Conservation (phyloP, 2,797 vertebrate species). For the Schizothorax lantsangensis region DNA sequence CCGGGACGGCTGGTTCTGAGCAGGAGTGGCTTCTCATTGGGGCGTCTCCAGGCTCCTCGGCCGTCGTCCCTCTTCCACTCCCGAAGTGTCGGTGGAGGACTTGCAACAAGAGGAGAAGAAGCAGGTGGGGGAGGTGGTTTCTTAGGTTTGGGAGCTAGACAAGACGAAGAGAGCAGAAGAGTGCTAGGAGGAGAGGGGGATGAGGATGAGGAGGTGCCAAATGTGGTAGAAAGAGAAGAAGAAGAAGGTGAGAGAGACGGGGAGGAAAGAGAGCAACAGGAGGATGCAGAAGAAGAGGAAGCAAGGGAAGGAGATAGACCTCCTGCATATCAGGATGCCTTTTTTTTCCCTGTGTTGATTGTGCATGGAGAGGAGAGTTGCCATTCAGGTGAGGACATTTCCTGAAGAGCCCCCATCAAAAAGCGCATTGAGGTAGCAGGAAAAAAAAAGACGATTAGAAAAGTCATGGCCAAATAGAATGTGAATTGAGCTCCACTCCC, state of each 20-base stretch:
- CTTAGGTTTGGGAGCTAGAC: constrained; percentile 77
- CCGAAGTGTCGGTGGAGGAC: constrained; percentile 85
- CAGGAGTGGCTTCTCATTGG: constrained; percentile 88
- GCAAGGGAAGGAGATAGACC: constrained; percentile 74
- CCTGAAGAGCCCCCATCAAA: constrained; percentile 54
- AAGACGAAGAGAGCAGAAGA: constrained; percentile 83
- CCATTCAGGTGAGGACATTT: constrained; percentile 80
- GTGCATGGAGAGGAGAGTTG: constrained; percentile 85
- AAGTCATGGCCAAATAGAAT: background rate
- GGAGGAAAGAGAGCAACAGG: constrained; percentile 67
- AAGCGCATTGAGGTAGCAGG: background rate
- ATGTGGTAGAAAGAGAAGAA: constrained; percentile 58
- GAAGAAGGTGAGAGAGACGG: constrained; percentile 61
- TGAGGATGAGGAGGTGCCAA: constrained; percentile 69
- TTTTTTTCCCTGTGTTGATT: constrained; percentile 84
- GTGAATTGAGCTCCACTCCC: background rate
- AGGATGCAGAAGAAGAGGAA: constrained; percentile 68
- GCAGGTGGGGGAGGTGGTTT: constrained; percentile 75
- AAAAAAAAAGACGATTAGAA: background rate
- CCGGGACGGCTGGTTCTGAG: constrained; percentile 87
- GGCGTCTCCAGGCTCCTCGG: constrained; percentile 77
- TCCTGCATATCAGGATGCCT: constrained; percentile 82
- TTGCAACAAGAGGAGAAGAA: constrained; percentile 78
- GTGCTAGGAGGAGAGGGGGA: constrained; percentile 81
- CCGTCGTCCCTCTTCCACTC: constrained; percentile 85